phyloP scores from a whole-genome alignment of 2,888 invertebrate species.

The Cosmia trapezina region DNA sequence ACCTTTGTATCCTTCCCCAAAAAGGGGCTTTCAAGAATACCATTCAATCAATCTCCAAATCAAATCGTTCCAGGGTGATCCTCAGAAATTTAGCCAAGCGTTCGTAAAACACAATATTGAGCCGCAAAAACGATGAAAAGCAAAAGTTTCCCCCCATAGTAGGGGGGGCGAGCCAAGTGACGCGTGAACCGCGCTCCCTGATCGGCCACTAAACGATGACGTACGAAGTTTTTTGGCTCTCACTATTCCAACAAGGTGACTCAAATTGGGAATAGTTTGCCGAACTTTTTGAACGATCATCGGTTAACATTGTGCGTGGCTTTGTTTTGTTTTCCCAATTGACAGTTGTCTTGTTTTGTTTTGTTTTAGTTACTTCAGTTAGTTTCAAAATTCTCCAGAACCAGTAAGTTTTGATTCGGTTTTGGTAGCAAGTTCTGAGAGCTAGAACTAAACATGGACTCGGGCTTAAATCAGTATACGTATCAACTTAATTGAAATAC shows the following conservation, averaged over 20 bases:
- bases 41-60: conserved; percentile 63
- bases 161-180: conserved; percentile 64
- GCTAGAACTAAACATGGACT: conserved; percentile 32
- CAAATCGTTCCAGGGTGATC: conserved; percentile 59
- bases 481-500: conserved; percentile 28
- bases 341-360: conserved; percentile 45
- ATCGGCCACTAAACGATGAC: conserved; percentile 72
- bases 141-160: conserved; percentile 59
- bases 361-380: conserved; percentile 24
- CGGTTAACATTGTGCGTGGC: conserved; percentile 12
- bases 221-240: conserved; percentile 68
- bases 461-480: conserved; percentile 27
- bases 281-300: conserved; percentile 44
- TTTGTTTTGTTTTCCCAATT: conserved; percentile 42
- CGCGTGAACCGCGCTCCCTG: conserved; percentile 67
- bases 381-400: conserved; percentile 37
- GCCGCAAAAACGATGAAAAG: conserved; percentile 67
- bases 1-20: conserved; percentile 44
- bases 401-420: conserved; percentile 32
- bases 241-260: conserved; percentile 61
- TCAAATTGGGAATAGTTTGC: conserved; percentile 50
- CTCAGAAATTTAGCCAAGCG: conserved; percentile 62
- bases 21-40: conserved; percentile 46
- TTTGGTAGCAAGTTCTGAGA: conserved; percentile 34
- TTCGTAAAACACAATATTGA: conserved; percentile 69